Conservation (phyloP, 2,113 vertebrate genomes). For the Hymenochirus boettgeri region DNA sequence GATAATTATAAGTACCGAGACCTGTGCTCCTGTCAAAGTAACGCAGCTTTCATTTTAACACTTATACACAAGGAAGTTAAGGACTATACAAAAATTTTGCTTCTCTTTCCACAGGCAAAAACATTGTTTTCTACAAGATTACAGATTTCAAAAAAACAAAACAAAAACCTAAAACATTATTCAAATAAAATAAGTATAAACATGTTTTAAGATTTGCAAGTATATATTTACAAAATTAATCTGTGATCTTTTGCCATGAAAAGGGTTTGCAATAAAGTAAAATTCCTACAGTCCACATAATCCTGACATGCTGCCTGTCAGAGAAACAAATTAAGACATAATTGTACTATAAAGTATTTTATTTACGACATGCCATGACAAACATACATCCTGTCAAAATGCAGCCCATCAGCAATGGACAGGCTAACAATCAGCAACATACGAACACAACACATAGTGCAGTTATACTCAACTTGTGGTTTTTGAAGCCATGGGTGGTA, state of each 20-base stretch:
- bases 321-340: no score
- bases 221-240: no score
- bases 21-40: conserved; percentile 25
- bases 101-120: conserved; percentile 71
- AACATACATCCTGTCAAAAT: conserved; percentile 23
- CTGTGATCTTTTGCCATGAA: conserved; percentile 64
- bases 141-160: conserved; percentile 48
- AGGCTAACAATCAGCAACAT: conserved; percentile 55
- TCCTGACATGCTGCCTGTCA: conserved; percentile 66
- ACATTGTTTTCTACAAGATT: no score
- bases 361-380: conserved; percentile 26
- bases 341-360: no score
- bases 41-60: conserved; percentile 71
- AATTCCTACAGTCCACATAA: conserved; percentile 58
- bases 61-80: conserved; percentile 56
- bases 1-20: no score
- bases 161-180: conserved; percentile 45
- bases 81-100: conserved; percentile 59
- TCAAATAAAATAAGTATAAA: no score
- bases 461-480: conserved; percentile 41
- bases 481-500: conserved; percentile 6
- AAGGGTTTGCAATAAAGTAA: conserved; percentile 57
- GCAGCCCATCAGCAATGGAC: conserved; percentile 54
- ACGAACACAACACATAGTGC: conserved; percentile 52
- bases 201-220: no score